Conservation (phyloP, 2,888 invertebrate species). For the Capitulum mitella region DNA sequence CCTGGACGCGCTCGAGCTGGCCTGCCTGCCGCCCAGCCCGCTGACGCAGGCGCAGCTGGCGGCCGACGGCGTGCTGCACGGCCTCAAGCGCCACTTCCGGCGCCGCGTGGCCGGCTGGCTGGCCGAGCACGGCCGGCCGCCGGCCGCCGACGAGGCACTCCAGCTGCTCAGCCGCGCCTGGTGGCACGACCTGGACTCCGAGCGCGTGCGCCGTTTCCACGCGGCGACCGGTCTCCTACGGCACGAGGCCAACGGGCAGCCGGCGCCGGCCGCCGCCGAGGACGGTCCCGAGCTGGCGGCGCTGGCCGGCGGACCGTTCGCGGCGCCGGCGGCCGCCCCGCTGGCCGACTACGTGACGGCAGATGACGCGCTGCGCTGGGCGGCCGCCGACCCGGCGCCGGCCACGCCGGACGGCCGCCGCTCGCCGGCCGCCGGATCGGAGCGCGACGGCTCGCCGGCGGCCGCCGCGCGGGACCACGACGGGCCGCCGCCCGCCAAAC, state of each 20-base stretch:
- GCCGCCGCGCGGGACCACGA: neutral
- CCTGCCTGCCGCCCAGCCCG: constrained; percentile 5
- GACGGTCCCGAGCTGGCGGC: neutral
- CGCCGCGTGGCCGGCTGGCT: neutral
- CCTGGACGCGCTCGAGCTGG: neutral
- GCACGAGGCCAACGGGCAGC: neutral
- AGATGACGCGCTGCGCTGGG: neutral
- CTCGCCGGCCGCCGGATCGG: neutral
- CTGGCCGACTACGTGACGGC: neutral
- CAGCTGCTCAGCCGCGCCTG: constrained; percentile 8
- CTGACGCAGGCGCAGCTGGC: constrained; percentile 1
- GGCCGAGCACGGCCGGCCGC: neutral
- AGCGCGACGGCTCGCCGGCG: neutral
- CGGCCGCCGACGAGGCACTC: neutral
- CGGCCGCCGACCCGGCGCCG: too few relatives aligned
- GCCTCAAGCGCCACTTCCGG: neutral
- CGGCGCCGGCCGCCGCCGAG: neutral
- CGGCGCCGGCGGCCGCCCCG: neutral
- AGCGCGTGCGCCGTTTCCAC: neutral
- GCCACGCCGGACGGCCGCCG: neutral
- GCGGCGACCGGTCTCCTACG: neutral
- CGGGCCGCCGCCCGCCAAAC: neutral
- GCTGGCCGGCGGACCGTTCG: neutral
- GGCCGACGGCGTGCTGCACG: neutral
- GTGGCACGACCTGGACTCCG: neutral